Conservation (phyloP, 1,140 invertebrate genomes). For the Drosophila sp. region DNA sequence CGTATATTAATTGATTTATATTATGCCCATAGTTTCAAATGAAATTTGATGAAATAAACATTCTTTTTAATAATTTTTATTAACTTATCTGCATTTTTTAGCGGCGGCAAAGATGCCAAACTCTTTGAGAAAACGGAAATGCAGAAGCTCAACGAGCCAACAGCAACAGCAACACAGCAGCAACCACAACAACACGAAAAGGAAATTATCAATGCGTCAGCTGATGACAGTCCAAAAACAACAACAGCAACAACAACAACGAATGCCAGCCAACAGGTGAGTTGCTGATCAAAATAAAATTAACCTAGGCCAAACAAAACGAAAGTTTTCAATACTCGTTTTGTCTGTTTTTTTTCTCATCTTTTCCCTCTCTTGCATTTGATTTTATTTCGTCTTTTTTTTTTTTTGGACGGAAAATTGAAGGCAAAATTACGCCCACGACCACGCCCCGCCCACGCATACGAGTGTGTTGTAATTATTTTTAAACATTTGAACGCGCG, state of each 20-base stretch:
- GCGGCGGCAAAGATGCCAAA: conserved; percentile 75
- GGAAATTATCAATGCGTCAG: conserved; percentile 51
- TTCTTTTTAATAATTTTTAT: background rate
- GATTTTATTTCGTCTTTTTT: too few relatives aligned
- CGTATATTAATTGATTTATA: too few relatives aligned
- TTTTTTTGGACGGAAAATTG: conserved; percentile 4
- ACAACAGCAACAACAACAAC: conserved; percentile 44
- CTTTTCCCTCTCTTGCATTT: background rate
- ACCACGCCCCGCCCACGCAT: conserved; percentile 2
- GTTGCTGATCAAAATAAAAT: conserved; percentile 4
- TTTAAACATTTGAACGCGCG: conserved; percentile 14
- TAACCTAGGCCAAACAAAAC: conserved; percentile 61
- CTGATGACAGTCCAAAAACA: conserved; percentile 49
- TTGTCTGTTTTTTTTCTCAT: background rate
- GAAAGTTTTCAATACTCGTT: conserved; percentile 5
- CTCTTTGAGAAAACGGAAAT: conserved; percentile 67
- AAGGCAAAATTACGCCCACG: background rate
- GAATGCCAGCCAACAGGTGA: conserved; percentile 22
- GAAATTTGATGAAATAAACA: too few relatives aligned
- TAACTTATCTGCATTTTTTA: conserved; percentile 14
- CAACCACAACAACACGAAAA: conserved; percentile 41
- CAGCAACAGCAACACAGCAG: conserved; percentile 17
- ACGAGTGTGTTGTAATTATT: background rate
- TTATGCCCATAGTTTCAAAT: too few relatives aligned
- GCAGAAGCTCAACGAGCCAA: conserved; percentile 58